Evolutionary conservation across 2,113 vertebrate genomes (phyloP).

Genomic region (Petroica traversi): DNA sequence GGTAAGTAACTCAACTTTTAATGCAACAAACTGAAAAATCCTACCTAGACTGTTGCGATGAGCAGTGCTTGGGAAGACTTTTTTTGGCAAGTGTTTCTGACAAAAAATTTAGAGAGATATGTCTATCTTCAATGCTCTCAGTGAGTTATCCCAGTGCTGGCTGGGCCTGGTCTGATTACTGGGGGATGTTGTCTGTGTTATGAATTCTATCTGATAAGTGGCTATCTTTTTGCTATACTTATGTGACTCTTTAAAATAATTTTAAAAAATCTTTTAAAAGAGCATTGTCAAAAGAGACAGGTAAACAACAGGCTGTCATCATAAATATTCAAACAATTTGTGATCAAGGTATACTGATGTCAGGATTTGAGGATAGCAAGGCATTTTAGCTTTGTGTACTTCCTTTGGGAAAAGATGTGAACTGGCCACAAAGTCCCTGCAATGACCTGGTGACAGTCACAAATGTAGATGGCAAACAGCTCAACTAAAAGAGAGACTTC

Average conservation of each 20-base stretch:
- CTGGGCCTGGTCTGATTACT: not conserved
- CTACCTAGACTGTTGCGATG: not conserved
- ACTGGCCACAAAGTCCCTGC: not conserved
- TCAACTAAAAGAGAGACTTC: not conserved
- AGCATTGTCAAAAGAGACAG: not conserved
- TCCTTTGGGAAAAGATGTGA: not conserved
- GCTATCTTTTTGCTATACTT: not conserved
- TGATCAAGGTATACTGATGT: not conserved
- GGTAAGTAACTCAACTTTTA: not conserved
- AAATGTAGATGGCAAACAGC: not conserved
- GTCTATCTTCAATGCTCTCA: not conserved
- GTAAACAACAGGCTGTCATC: not conserved
- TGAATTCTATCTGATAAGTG: not conserved
- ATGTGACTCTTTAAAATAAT: not conserved
- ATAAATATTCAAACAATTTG: not conserved
- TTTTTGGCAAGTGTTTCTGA: not conserved
- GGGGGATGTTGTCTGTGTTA: rapidly evolving
- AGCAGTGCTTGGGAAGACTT: rapidly evolving
- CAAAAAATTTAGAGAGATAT: not conserved
- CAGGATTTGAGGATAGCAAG: not conserved
- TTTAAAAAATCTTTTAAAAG: not conserved
- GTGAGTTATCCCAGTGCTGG: not conserved
- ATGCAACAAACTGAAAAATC: not conserved
- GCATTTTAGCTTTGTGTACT: not conserved
- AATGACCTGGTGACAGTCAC: not conserved